phyloP scores from a whole-genome alignment of 37 sponge, comb jelly and placozoan species.

The Eunapius fragilis region DNA sequence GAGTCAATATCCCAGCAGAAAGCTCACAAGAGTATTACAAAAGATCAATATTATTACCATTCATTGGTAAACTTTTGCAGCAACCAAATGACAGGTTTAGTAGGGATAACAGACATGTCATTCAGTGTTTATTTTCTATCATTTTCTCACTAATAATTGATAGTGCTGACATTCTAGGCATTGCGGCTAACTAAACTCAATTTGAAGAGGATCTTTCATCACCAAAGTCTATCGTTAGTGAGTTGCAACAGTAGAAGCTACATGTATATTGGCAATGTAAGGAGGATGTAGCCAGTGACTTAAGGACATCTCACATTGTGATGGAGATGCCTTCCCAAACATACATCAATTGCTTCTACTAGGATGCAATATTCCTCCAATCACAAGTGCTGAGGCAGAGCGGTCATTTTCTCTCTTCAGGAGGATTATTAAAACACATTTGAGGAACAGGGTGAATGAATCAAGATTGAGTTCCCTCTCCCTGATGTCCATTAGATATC shows the following conservation, averaged over 20 bases:
- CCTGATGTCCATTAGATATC: too few relatives aligned
- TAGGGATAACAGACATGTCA: constrained; percentile 16
- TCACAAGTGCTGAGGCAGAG: constrained; percentile 53
- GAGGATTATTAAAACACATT: constrained; percentile 38
- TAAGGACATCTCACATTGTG: too few relatives aligned
- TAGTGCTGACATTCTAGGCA: not conserved
- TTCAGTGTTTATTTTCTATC: constrained; percentile 26
- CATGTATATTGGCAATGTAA: too few relatives aligned
- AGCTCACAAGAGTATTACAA: constrained; percentile 46
- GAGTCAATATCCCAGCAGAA: constrained; percentile 18
- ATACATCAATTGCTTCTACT: constrained; percentile 33
- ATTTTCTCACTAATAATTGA: constrained; percentile 9
- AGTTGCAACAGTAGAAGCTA: too few relatives aligned
- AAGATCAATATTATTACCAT: constrained; percentile 32
- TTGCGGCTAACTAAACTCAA: not conserved
- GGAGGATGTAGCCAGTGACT: too few relatives aligned
- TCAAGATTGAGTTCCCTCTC: too few relatives aligned
- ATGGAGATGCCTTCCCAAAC: constrained; percentile 43
- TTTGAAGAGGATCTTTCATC: constrained; percentile 31
- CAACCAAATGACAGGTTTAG: constrained; percentile 24
- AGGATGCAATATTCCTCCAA: constrained; percentile 45
- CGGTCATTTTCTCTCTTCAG: constrained; percentile 34
- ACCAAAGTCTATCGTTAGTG: too few relatives aligned
- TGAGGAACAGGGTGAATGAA: constrained; percentile 28
- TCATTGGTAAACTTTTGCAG: constrained; percentile 29